Evolutionary conservation across 2,888 invertebrate genomes (phyloP).

Genomic region (Dasysyrphus albostriatus): DNA sequence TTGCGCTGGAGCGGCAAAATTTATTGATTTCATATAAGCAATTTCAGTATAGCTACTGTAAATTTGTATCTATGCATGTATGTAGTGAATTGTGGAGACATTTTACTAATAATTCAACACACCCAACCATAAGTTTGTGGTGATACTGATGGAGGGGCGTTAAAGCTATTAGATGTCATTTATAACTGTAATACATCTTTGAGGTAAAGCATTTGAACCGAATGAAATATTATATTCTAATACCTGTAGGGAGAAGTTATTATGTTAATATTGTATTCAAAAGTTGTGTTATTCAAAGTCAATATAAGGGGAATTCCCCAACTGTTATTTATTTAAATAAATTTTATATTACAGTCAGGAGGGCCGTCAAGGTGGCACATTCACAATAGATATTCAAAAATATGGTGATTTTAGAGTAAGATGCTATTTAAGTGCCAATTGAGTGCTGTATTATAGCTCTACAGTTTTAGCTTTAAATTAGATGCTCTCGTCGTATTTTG

Average conservation of each 20-base stretch:
- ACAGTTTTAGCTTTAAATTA: too few species aligned
- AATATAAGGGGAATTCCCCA: too few species aligned
- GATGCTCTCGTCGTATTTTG: too few species aligned
- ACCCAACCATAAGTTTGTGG: background rate
- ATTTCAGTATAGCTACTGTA: background rate
- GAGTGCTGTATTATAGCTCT: too few species aligned
- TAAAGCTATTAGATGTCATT: constrained; percentile 19
- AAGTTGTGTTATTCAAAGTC: too few species aligned
- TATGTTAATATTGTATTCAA: background rate
- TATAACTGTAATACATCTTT: background rate
- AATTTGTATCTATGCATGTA: too few species aligned
- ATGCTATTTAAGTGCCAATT: too few species aligned
- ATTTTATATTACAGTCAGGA: too few species aligned
- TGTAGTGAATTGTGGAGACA: background rate
- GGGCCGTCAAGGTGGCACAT: too few species aligned
- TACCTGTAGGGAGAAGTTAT: background rate
- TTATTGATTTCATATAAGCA: constrained; percentile 17
- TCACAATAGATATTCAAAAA: too few species aligned
- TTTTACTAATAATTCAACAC: background rate
- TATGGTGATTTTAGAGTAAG: too few species aligned
- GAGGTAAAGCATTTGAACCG: background rate
- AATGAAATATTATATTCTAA: background rate
- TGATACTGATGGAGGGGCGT: background rate
- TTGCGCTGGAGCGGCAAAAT: constrained; percentile 28
- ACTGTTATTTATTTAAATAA: too few species aligned